A percentile compares a stretch with the other conserved stretches of the same genome.
These are phyloP conservation scores for Podilymbus podiceps DNA, from an alignment of 2,113 vertebrate species.

Conservation along the genomic window DNA sequence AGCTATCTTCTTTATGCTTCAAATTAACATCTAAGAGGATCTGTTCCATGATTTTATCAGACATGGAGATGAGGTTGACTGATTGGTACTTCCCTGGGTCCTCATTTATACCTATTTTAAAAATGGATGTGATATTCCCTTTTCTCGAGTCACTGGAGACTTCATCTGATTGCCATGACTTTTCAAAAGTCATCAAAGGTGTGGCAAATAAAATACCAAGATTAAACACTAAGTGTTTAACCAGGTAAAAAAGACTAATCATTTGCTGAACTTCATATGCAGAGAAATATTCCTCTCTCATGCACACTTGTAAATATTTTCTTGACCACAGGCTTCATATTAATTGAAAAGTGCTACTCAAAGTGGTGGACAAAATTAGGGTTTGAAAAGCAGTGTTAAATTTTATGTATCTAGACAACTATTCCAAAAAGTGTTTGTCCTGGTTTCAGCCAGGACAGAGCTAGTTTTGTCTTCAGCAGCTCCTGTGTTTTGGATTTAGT, in stretches of 20 bases:
- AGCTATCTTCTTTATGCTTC: neutral
- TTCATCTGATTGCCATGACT: neutral
- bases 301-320: neutral
- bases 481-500: too few species aligned
- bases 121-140: neutral
- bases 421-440: neutral
- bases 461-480: too few species aligned
- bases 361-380: neutral
- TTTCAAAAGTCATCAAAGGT: neutral
- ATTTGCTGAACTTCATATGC: neutral
- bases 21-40: neutral
- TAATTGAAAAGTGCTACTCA: neutral
- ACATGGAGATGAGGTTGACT: neutral
- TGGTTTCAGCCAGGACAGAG: too few species aligned
- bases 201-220: neutral
- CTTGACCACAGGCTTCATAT: neutral
- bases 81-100: neutral
- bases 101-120: neutral
- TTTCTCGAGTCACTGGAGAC: neutral
- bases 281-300: neutral
- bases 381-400: neutral
- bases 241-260: neutral
- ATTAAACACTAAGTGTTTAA: neutral
- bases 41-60: neutral
- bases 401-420: neutral